Evolutionary conservation across 2,113 vertebrate species (phyloP).

Genomic region (Cepphus grylle): DNA sequence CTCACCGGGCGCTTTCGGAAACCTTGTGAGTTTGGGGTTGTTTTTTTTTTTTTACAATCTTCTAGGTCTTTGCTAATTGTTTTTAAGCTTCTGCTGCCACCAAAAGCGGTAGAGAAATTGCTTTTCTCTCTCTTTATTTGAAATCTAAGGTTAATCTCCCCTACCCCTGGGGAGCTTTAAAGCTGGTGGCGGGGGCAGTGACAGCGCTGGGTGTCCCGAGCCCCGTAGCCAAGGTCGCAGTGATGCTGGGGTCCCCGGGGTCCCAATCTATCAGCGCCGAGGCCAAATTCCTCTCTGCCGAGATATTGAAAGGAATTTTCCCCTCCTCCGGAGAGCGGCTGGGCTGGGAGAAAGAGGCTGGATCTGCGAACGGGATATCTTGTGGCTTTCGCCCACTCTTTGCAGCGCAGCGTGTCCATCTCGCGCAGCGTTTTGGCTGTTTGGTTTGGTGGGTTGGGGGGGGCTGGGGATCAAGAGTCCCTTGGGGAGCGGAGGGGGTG

Average conservation of each 20-base stretch:
- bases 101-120: neutral
- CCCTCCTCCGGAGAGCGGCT: neutral
- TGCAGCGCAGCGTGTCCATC: rapidly evolving
- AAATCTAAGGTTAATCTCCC: neutral
- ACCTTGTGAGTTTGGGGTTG: neutral
- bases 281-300: conserved; percentile 17
- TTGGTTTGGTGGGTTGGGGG: neutral
- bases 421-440: neutral
- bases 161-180: neutral
- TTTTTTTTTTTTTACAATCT: neutral
- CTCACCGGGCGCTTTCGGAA: rapidly evolving
- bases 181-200: neutral
- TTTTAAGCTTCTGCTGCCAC: neutral
- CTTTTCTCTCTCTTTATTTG: neutral
- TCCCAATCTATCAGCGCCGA: neutral
- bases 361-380: rapidly evolving
- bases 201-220: neutral
- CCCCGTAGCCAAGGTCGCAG: neutral
- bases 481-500: neutral
- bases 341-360: neutral
- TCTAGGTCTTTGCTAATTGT: neutral
- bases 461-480: neutral
- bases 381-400: neutral
- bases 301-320: neutral
- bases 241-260: neutral